phyloP scores from a whole-genome alignment of 2,888 invertebrate species.

The Apamea sordens region DNA sequence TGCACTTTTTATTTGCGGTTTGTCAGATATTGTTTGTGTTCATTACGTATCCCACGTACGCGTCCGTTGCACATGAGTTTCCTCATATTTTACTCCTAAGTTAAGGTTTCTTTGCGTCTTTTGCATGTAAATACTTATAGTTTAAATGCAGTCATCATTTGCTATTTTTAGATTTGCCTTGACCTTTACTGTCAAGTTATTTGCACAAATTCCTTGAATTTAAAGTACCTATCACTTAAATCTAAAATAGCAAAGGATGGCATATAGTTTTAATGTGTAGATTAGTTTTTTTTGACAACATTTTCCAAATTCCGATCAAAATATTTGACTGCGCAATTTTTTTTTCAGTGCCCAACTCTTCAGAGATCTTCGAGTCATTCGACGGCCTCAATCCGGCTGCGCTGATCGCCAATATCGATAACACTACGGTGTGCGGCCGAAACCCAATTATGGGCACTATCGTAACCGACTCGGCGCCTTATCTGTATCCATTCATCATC shows the following conservation, averaged over 20 bases:
- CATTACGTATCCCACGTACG: slow-evolving; percentile 69
- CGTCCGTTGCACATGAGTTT: slow-evolving; percentile 70
- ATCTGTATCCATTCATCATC: slow-evolving; percentile 98
- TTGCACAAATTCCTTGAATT: slow-evolving; percentile 13
- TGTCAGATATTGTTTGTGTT: slow-evolving; percentile 69
- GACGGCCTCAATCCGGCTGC: slow-evolving; percentile 91
- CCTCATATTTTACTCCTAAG: slow-evolving; percentile 56
- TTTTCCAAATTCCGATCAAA: neutral
- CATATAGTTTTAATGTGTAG: slow-evolving; percentile 62
- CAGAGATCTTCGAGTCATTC: slow-evolving; percentile 90
- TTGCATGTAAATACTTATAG: slow-evolving; percentile 67
- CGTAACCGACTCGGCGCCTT: slow-evolving; percentile 97
- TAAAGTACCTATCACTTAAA: slow-evolving; percentile 2
- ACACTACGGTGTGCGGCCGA: slow-evolving; percentile 93
- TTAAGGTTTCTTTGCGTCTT: slow-evolving; percentile 63
- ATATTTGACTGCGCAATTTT: slow-evolving; percentile 36
- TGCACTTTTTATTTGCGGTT: slow-evolving; percentile 87
- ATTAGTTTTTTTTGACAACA: slow-evolving; percentile 40
- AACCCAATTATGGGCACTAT: slow-evolving; percentile 98
- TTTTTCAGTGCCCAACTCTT: slow-evolving; percentile 83
- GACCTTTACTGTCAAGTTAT: neutral
- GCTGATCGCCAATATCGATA: slow-evolving; percentile 90
- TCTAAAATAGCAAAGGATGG: slow-evolving; percentile 47
- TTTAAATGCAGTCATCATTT: slow-evolving; percentile 35
- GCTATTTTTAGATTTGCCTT: slow-evolving; percentile 41